phyloP scores from a whole-genome alignment of 2,113 vertebrate genomes.

The Corvus hawaiiensis region DNA sequence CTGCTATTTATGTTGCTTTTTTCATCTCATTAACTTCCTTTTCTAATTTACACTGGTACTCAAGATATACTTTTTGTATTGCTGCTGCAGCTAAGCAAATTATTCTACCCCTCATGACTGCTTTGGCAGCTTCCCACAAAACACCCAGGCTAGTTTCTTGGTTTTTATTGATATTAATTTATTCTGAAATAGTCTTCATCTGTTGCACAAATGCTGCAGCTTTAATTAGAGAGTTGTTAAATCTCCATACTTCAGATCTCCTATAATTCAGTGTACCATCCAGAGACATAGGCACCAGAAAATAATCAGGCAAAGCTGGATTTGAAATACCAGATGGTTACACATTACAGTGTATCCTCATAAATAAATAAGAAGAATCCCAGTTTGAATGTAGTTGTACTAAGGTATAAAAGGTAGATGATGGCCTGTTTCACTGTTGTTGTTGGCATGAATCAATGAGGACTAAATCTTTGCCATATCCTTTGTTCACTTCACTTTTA shows the following conservation, averaged over 20 bases:
- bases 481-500: not conserved
- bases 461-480: not conserved
- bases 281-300: constrained; percentile 60
- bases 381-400: constrained; percentile 14
- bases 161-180: constrained; percentile 75
- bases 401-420: not conserved
- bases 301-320: constrained; percentile 52
- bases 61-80: constrained; percentile 61
- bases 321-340: constrained; percentile 64
- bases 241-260: constrained; percentile 70
- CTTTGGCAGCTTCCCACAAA: constrained; percentile 69
- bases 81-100: constrained; percentile 45
- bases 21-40: constrained; percentile 70
- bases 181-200: constrained; percentile 74
- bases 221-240: constrained; percentile 75
- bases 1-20: constrained; percentile 61
- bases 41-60: constrained; percentile 64
- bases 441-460: not conserved
- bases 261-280: constrained; percentile 60
- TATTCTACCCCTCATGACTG: constrained; percentile 62
- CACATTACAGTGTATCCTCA: constrained; percentile 18
- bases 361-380: constrained; percentile 39
- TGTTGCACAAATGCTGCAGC: constrained; percentile 65
- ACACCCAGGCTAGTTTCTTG: constrained; percentile 60
- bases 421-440: not conserved